Conservation (phyloP, 2,113 vertebrate genomes). For the Corapipo altera region DNA sequence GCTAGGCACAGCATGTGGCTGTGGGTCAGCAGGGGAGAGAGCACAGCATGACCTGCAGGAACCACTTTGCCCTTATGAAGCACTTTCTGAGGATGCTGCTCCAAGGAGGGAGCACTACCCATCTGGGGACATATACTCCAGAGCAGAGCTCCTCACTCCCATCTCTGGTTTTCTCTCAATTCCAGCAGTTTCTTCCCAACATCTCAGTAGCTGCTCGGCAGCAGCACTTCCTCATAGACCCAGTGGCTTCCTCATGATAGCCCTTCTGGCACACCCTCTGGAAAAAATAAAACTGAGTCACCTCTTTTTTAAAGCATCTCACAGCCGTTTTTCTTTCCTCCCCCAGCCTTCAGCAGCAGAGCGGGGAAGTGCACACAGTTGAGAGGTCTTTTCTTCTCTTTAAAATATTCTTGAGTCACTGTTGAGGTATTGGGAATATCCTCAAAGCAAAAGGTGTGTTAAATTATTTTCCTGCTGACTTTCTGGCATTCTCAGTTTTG, state of each 20-base stretch:
- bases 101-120: not conserved
- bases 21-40: rapidly evolving
- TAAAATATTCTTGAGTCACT: not conserved
- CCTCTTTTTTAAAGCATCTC: not conserved
- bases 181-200: not conserved
- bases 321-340: not conserved
- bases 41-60: rapidly evolving
- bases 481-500: not conserved
- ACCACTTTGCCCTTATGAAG: rapidly evolving
- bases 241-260: rapidly evolving
- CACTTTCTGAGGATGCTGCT: not conserved
- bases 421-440: not conserved
- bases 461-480: not conserved
- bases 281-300: not conserved
- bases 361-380: rapidly evolving
- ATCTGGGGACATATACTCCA: rapidly evolving
- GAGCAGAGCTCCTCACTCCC: not conserved
- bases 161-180: not conserved
- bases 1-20: rapidly evolving
- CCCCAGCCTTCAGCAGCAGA: not conserved
- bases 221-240: not conserved
- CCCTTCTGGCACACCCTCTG: not conserved
- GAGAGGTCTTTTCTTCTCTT: not conserved
- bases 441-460: not conserved
- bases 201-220: not conserved